A percentile compares a stretch with the other conserved stretches of the same genome.
These are phyloP conservation scores for Boulengeromyrus knoepffleri DNA, from an alignment of 2,113 vertebrate genomes.

Conservation along the genomic window DNA sequence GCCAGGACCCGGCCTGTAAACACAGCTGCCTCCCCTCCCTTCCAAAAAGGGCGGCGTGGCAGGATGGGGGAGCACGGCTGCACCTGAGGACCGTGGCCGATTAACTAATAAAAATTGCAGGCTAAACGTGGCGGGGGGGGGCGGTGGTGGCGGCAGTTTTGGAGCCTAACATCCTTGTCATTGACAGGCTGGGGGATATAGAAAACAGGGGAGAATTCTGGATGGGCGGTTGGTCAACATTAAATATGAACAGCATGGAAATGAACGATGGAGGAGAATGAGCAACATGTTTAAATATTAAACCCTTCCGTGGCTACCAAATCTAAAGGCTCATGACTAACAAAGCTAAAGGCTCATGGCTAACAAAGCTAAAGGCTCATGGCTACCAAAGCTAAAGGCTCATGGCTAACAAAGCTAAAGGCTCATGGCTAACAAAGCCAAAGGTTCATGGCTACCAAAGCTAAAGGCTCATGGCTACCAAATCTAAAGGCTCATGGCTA, in stretches of 20 bases:
- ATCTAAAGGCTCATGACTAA: not conserved
- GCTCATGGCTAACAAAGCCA: not conserved
- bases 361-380: not conserved
- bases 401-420: not conserved
- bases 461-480: not conserved
- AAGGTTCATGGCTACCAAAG: not conserved
- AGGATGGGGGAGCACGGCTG: slow-evolving; percentile 71
- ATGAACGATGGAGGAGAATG: not conserved
- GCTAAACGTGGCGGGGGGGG: slow-evolving; percentile 15
- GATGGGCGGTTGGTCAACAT: not conserved
- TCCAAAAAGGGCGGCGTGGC: slow-evolving; percentile 83
- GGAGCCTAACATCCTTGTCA: not conserved
- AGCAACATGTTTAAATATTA: not conserved
- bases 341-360: not conserved
- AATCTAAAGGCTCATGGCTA: not conserved
- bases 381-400: not conserved
- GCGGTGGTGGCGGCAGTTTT: not conserved
- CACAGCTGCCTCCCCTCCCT: slow-evolving; percentile 85
- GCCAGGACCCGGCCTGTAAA: slow-evolving; percentile 90
- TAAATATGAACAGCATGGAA: slow-evolving; percentile 16
- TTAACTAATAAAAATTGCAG: slow-evolving; percentile 27
- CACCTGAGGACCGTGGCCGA: slow-evolving; percentile 77
- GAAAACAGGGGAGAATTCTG: not conserved
- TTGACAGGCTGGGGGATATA: not conserved
- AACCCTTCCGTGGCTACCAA: not conserved